These are phyloP conservation scores for Cosmorhoe ocellata DNA, from an alignment of 2,888 invertebrate species.

Conservation along the genomic window DNA sequence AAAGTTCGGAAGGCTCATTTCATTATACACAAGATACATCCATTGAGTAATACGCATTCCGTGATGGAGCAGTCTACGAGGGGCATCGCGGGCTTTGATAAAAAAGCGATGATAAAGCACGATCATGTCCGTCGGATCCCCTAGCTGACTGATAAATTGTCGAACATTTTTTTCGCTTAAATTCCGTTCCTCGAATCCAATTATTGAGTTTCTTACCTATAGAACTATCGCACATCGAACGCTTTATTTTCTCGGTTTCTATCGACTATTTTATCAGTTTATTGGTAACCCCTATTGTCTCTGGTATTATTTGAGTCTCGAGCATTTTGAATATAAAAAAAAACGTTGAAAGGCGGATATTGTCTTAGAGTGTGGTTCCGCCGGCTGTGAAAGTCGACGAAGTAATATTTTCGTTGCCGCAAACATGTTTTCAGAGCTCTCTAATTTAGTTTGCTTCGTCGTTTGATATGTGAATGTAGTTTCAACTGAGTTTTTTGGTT, in stretches of 20 bases:
- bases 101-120: conserved; percentile 76
- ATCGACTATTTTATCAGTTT: conserved; percentile 41
- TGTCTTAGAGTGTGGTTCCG: too few species aligned
- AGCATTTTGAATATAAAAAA: conserved; percentile 52
- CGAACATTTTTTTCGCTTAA: conserved; percentile 71
- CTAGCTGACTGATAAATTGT: conserved; percentile 69
- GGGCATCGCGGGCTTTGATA: conserved; percentile 56
- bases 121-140: conserved; percentile 66
- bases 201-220: conserved; percentile 63
- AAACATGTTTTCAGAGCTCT: conserved; percentile 59
- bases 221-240: conserved; percentile 48
- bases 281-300: conserved; percentile 42
- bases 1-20: conserved; percentile 69
- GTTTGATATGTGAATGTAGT: conserved; percentile 64
- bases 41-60: conserved; percentile 71
- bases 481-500: conserved; percentile 50
- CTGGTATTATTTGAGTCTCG: conserved; percentile 37
- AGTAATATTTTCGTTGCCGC: conserved; percentile 56
- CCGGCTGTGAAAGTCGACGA: conserved; percentile 42
- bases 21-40: conserved; percentile 63
- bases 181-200: conserved; percentile 70
- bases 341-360: conserved; percentile 44
- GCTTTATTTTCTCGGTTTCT: conserved; percentile 53
- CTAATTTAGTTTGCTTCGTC: conserved; percentile 63
- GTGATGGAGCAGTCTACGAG: conserved; percentile 45